Percentiles rank a stretch among this genome's conserved stretches.
Conservation (phyloP, 2,113 vertebrate species). For the Kryptolebias marmoratus region DNA sequence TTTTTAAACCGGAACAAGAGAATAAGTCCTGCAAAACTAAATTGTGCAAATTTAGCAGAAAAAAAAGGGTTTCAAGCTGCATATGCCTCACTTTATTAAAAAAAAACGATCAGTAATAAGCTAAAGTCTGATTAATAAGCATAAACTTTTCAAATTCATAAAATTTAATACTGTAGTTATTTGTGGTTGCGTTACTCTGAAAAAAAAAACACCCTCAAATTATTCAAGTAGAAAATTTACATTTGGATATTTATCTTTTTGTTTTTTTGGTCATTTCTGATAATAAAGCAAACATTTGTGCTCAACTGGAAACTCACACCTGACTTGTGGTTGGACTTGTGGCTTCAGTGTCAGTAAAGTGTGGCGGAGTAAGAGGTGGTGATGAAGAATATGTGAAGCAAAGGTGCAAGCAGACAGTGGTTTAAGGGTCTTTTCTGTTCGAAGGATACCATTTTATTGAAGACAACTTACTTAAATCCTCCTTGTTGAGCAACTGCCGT, state of each 20-base stretch:
- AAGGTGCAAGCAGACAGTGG: background rate
- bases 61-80: background rate
- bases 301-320: background rate
- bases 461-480: slow-evolving; percentile 86
- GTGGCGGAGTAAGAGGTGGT: background rate
- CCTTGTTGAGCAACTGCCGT: slow-evolving; percentile 82
- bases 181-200: background rate
- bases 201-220: background rate
- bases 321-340: background rate
- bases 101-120: no score
- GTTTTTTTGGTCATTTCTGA: background rate
- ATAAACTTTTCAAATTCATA: background rate
- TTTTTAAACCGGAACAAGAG: background rate
- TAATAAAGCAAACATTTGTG: background rate
- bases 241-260: background rate
- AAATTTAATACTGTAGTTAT: background rate
- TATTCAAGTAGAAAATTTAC: background rate
- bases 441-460: no score
- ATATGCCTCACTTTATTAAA: no score
- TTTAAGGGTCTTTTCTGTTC: background rate
- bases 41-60: background rate
- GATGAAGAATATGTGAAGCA: background rate
- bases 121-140: no score
- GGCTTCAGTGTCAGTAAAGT: background rate
- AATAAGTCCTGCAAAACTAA: background rate